Percentiles rank a stretch among this genome's conserved stretches.
Evolutionary conservation across 2,113 vertebrate genomes (phyloP).

Genomic region (Ptychochromis oligacanthus): DNA sequence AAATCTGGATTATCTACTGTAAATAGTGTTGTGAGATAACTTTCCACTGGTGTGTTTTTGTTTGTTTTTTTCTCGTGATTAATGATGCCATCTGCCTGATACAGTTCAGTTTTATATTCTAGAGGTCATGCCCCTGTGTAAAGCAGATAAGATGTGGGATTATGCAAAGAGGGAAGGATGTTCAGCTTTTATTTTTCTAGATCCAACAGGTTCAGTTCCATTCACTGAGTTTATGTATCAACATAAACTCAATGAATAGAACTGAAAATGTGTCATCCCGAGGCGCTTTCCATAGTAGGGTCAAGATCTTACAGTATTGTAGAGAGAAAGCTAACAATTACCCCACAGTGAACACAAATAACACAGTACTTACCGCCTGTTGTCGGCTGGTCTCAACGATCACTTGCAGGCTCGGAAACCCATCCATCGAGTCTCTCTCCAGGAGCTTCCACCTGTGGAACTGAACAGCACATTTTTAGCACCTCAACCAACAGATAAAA

Average conservation of each 20-base stretch:
- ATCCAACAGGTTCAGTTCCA: not conserved
- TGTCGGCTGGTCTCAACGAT: not conserved
- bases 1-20: not conserved
- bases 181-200: not conserved
- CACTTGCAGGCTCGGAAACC: not conserved
- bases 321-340: not conserved
- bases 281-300: not conserved
- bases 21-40: not conserved
- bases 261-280: not conserved
- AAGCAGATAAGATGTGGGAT: not conserved
- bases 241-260: too few relatives aligned
- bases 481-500: not conserved
- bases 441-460: not conserved
- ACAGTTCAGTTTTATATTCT: not conserved
- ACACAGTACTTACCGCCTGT: too few relatives aligned
- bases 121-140: not conserved
- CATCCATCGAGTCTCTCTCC: not conserved
- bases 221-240: not conserved
- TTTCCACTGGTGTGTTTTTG: not conserved
- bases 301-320: not conserved
- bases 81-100: not conserved
- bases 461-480: not conserved
- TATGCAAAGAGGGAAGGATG: not conserved
- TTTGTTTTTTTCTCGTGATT: not conserved
- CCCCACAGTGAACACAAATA: not conserved